A percentile compares a stretch with the other conserved stretches of the same genome.
Conservation (phyloP, 2,113 vertebrate species). For the Chionomys nivalis region DNA sequence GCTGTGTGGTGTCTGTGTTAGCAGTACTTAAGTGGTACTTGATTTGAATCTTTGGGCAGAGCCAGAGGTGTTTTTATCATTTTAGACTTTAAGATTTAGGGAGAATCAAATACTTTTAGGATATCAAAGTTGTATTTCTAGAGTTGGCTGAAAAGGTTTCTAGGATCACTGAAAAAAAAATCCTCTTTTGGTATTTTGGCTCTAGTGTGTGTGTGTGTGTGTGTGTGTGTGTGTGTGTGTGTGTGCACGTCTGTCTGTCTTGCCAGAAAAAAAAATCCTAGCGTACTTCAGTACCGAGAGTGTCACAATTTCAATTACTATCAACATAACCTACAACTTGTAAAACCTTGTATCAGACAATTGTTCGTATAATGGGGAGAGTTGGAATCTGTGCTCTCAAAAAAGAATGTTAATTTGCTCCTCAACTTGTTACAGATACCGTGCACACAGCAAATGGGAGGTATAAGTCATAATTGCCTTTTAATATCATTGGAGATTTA, state of each 20-base stretch:
- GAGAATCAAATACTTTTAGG: neutral
- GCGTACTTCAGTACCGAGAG: neutral
- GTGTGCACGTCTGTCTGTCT: neutral
- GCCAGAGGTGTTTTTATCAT: neutral
- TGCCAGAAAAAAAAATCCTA: neutral
- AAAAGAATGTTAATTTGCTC: constrained; percentile 46
- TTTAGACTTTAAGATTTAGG: constrained; percentile 22
- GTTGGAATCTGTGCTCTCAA: constrained; percentile 18
- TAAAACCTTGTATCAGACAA: neutral
- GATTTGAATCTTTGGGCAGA: neutral
- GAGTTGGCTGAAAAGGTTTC: neutral
- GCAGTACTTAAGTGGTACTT: neutral
- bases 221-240: neutral
- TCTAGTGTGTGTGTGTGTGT: neutral
- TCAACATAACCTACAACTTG: constrained; percentile 28
- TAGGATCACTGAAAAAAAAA: neutral
- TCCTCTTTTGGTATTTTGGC: neutral
- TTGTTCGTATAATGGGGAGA: neutral
- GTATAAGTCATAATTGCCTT: constrained; percentile 21
- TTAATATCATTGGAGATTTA: constrained; percentile 39
- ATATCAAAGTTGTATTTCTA: neutral
- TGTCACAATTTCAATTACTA: constrained; percentile 33
- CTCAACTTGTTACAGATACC: neutral
- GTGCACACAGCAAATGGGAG: constrained; percentile 38
- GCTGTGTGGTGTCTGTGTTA: neutral